These are phyloP conservation scores for Dicrostonyx torquatus DNA, from an alignment of 2,797 vertebrate species.

Conservation along the genomic window DNA sequence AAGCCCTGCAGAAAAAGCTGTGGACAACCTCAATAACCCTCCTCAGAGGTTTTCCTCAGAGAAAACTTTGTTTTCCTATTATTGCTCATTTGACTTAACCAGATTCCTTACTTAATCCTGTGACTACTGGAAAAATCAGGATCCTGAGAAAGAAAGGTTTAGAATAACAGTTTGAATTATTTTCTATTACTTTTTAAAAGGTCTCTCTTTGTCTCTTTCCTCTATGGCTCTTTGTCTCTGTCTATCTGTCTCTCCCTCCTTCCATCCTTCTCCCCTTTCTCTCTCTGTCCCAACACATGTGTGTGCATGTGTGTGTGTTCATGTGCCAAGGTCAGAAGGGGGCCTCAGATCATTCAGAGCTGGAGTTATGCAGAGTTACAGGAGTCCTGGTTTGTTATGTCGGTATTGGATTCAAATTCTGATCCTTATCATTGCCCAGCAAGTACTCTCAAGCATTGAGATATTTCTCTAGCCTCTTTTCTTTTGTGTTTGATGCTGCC, in stretches of 20 bases:
- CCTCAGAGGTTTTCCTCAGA: not conserved
- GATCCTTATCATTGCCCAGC: not conserved
- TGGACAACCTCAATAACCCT: not conserved
- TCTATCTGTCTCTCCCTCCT: accelerated
- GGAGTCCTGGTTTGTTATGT: not conserved
- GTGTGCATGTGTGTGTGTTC: not conserved
- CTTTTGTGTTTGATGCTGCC: not conserved
- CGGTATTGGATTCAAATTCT: not conserved
- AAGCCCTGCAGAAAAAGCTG: not conserved
- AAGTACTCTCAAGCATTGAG: not conserved
- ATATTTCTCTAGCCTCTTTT: not conserved
- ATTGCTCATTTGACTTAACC: not conserved
- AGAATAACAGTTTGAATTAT: not conserved
- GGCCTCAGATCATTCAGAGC: not conserved
- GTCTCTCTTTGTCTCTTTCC: not conserved
- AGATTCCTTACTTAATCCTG: not conserved
- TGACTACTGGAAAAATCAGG: not conserved
- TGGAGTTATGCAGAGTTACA: not conserved
- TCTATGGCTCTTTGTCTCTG: not conserved
- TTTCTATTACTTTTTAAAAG: not conserved
- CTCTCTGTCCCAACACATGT: not conserved
- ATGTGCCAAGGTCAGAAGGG: not conserved
- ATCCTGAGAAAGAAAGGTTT: not conserved
- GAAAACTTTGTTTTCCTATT: not conserved
- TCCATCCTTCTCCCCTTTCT: accelerated